Base-by-base conservation (phyloP, 2,113 vertebrate genomes). In the Ploceus nigricollis region DNA sequence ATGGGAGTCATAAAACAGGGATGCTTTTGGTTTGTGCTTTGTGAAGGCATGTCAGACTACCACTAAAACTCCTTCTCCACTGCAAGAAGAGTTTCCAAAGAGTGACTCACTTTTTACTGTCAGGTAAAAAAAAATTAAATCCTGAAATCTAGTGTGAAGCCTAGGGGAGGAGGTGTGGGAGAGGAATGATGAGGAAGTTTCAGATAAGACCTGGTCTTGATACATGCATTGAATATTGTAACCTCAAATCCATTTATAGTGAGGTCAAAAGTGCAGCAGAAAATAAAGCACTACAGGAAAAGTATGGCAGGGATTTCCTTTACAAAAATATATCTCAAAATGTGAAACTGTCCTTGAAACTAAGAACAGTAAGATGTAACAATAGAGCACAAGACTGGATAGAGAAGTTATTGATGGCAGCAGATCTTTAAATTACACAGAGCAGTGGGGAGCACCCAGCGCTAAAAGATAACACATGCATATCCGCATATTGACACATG, bases 381-480 rank as follows among this genome's bases (percentile, higher is more conserved):
- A 86, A 18, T 37, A 39, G 33, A 65, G 42, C 2, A 1, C 50
- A 64, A 78, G 72, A 47, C 27, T 86, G 68, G 54, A 47, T 83
- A 44, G 23, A 3, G 60, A 83, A 86, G 66, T 87, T 93, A 83
- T 50, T 93, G 85, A 75, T 92, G 85, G 71, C 87, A 96, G 24
- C 31, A 83, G 60, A 82, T 86, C 80, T 75, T 95, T 89, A 92
- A 90, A 75, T 83, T 83, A 48, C 44, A 47, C 45, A 71, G 64
- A 84, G 61, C 64, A 78, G 86, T 7, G 0, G 82, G 88, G 88
- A 95, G 84, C 76, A 86, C 71, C 75, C 92, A 81, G 64, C 1
- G 2, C 70, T 88, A 93, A 92, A 93, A 94, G 75, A 88, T 88
- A 95, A 90, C 68, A 93, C 64, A 56, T 60, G 56, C 72, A 64